phyloP scores from a whole-genome alignment of 2,888 invertebrate genomes.

The Torymus tubicola region DNA sequence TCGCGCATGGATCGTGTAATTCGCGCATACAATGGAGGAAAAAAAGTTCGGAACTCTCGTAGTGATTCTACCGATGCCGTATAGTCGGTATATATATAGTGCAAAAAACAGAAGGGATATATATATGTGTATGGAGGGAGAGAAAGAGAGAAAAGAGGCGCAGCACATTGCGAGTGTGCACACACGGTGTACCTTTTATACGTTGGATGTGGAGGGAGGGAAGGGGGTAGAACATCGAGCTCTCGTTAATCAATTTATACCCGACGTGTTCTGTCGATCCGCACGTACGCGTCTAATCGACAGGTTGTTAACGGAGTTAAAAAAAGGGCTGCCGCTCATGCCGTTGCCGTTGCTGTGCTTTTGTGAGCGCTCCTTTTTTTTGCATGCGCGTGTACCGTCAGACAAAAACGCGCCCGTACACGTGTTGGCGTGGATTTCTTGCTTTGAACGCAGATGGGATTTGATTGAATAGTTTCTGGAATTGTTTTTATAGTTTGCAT shows the following conservation, averaged over 20 bases:
- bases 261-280: constrained; percentile 35
- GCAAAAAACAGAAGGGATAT: too few relatives aligned
- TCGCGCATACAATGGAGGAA: constrained; percentile 33
- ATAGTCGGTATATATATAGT: too few relatives aligned
- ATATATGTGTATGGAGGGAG: background rate
- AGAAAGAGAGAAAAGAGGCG: background rate
- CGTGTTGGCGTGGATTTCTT: background rate
- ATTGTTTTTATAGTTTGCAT: too few relatives aligned
- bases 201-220: too few relatives aligned
- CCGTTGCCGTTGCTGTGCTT: constrained; percentile 15
- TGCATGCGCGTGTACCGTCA: background rate
- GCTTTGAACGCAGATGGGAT: constrained; percentile 2
- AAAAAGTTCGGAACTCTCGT: constrained; percentile 18
- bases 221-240: constrained; percentile 6
- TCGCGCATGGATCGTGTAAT: constrained; percentile 45
- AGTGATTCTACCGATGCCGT: constrained; percentile 4
- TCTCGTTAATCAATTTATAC: constrained; percentile 54
- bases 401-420: background rate
- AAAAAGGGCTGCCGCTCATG: constrained; percentile 20
- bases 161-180: background rate
- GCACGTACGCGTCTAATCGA: constrained; percentile 31
- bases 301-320: constrained; percentile 43
- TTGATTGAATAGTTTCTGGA: background rate
- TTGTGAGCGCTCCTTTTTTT: constrained; percentile 23
- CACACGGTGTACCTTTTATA: background rate